These are phyloP conservation scores for Leucania comma DNA, from an alignment of 2,888 invertebrate genomes.

Conservation along the genomic window DNA sequence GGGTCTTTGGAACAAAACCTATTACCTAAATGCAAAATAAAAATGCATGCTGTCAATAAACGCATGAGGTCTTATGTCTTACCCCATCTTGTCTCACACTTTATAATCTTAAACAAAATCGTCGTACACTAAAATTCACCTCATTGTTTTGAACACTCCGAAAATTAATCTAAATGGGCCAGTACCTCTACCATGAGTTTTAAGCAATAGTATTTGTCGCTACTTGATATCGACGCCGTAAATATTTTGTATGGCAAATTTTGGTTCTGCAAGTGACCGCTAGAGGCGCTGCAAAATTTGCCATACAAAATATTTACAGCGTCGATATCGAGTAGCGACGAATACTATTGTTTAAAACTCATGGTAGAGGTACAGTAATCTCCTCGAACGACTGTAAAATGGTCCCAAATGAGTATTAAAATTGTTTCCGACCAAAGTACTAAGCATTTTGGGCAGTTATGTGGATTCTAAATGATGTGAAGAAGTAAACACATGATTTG, in stretches of 20 bases:
- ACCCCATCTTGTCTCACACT: background rate
- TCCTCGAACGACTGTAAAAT: slow-evolving; percentile 39
- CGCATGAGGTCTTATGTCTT: background rate
- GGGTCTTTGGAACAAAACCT: too few relatives aligned
- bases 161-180: slow-evolving; percentile 51
- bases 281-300: too few relatives aligned
- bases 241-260: too few relatives aligned
- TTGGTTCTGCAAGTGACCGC: too few relatives aligned
- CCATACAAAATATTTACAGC: too few relatives aligned
- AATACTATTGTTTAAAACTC: too few relatives aligned
- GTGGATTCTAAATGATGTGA: background rate
- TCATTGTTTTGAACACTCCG: slow-evolving; percentile 49
- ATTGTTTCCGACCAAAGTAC: slow-evolving; percentile 25
- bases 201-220: too few relatives aligned
- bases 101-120: slow-evolving; percentile 37
- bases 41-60: background rate
- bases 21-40: background rate
- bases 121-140: slow-evolving; percentile 28
- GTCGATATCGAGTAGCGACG: too few relatives aligned
- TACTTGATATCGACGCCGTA: too few relatives aligned
- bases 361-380: too few relatives aligned
- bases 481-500: background rate
- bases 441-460: background rate
- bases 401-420: slow-evolving; percentile 28
- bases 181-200: too few relatives aligned